Conservation (phyloP, 2,888 invertebrate genomes). For the Brachylomia viminalis region DNA sequence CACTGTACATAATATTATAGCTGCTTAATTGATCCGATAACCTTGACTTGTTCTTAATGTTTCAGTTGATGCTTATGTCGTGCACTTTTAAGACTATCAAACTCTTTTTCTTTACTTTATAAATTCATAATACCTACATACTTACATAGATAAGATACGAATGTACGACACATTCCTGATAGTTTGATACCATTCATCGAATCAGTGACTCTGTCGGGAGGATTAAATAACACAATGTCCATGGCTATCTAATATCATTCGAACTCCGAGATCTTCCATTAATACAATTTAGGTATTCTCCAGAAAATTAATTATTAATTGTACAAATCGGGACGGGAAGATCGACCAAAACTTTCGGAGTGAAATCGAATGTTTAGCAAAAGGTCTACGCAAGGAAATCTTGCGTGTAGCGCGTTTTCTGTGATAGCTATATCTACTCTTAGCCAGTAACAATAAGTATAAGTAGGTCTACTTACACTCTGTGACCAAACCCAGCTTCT, state of each 20-base stretch:
- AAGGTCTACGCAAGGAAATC: too few relatives aligned
- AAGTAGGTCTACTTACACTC: too few relatives aligned
- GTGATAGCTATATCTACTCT: too few relatives aligned
- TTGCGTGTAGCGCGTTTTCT: too few relatives aligned
- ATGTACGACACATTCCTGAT: neutral
- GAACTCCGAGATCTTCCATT: neutral
- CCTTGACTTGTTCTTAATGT: neutral
- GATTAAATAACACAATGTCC: too few relatives aligned
- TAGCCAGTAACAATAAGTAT: too few relatives aligned
- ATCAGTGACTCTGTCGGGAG: neutral
- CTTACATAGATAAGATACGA: conserved; percentile 11
- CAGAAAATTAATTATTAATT: too few relatives aligned
- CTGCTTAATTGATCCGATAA: neutral
- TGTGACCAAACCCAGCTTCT: neutral
- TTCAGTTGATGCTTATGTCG: conserved; percentile 14
- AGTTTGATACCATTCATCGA: neutral
- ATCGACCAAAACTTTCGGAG: too few relatives aligned
- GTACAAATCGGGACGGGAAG: too few relatives aligned
- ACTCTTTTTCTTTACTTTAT: neutral
- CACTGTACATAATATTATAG: neutral
- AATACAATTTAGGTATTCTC: too few relatives aligned
- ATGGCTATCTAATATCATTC: neutral
- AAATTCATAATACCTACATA: too few relatives aligned
- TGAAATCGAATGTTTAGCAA: neutral
- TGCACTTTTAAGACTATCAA: too few relatives aligned